These are phyloP conservation scores for Hemicrepidius hirtus DNA, from an alignment of 2,888 invertebrate genomes.

Conservation along the genomic window DNA sequence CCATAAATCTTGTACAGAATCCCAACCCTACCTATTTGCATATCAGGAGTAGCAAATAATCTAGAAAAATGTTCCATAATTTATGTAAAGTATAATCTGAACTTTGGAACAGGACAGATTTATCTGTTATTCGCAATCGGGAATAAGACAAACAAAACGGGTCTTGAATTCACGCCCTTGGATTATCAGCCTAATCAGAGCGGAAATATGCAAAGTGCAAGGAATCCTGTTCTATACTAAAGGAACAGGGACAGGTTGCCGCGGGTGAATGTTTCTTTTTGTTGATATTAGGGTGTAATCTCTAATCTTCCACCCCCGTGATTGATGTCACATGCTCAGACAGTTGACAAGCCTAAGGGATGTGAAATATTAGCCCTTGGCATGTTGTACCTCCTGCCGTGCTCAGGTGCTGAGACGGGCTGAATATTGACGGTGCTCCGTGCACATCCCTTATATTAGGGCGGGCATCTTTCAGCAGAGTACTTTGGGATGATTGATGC, in stretches of 20 bases:
- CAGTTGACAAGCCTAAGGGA: conserved; percentile 62
- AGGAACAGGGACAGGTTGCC: conserved; percentile 25
- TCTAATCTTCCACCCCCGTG: conserved; percentile 62
- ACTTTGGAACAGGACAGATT: conserved; percentile 33
- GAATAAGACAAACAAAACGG: conserved; percentile 43
- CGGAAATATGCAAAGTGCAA: conserved; percentile 31
- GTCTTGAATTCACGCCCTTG: conserved; percentile 33
- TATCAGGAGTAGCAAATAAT: conserved; percentile 42
- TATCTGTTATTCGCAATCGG: conserved; percentile 29
- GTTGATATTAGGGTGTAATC: conserved; percentile 59
- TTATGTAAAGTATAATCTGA: conserved; percentile 44
- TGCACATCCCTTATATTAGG: conserved; percentile 46
- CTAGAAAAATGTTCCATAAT: conserved; percentile 41
- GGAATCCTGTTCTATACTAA: conserved; percentile 4
- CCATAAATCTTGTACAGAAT: conserved; percentile 37
- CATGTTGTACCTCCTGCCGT: conserved; percentile 56
- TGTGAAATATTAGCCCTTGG: conserved; percentile 60
- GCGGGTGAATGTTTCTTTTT: conserved; percentile 43
- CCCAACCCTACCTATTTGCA: conserved; percentile 41
- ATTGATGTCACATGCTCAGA: conserved; percentile 63
- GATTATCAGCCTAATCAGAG: conserved; percentile 39
- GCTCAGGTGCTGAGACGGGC: conserved; percentile 58
- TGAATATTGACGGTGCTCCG: conserved; percentile 54
- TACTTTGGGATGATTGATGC: conserved; percentile 44
- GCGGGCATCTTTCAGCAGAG: conserved; percentile 48